Conservation (phyloP, 2,797 vertebrate species). For the Okamejei kenojei region DNA sequence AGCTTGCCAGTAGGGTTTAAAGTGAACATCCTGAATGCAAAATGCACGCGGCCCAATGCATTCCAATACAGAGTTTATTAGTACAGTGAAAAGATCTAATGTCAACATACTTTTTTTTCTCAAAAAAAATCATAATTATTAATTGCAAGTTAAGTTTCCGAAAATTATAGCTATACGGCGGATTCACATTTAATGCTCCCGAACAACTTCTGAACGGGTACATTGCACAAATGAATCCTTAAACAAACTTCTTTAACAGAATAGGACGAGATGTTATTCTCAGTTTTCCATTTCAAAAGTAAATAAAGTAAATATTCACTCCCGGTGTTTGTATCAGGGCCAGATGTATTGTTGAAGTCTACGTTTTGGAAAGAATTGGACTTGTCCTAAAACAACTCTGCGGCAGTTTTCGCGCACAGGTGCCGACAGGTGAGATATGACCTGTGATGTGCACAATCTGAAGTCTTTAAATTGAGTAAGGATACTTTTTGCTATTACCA, state of each 20-base stretch:
- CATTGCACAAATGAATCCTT: background rate
- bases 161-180: background rate
- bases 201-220: background rate
- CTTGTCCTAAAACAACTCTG: background rate
- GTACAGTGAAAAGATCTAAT: conserved; percentile 26
- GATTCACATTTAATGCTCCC: background rate
- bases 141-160: background rate
- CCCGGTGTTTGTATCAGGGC: too few species aligned
- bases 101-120: background rate
- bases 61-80: conserved; percentile 29
- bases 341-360: background rate
- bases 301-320: background rate
- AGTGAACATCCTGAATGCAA: conserved; percentile 12
- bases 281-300: background rate
- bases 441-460: background rate
- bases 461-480: background rate
- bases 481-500: too few species aligned
- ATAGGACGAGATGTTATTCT: background rate
- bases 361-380: too few species aligned
- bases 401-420: background rate
- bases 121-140: background rate
- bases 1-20: conserved; percentile 27
- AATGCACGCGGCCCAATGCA: conserved; percentile 20
- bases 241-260: background rate
- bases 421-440: conserved; percentile 25